Base-by-base conservation (phyloP, 2,797 vertebrate species). In the Pseudochromis fuscus region DNA sequence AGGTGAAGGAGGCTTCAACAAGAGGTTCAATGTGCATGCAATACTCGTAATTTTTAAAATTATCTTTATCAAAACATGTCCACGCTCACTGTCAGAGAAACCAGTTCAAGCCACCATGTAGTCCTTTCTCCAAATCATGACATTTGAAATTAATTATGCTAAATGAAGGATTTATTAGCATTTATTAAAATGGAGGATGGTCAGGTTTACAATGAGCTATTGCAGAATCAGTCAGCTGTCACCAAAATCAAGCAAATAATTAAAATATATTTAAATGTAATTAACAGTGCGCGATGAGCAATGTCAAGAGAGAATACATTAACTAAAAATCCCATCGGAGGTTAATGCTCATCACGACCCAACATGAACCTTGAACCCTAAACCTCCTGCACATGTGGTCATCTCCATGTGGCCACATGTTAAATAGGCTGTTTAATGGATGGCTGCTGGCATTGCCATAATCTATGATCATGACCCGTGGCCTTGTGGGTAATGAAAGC, bases 341-440 rank as follows among this genome's bases (percentile, higher is more conserved):
- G 30, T 16, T 16, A 24, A 30, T 2, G 27, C 18, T 67, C 19
- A 24, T 38, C 4, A 19, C 19, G 25, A 62, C 40, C 16, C 3
- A 24, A 27, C 45, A 4, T 27, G 37, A 30, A 71, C 15, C 9
- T 24, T 45, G 28, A 60, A 51, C 23, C 19, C 12, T 19, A 19
- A 23, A 27, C 27, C 30, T 46, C 7, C 31, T 27, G 46, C 21
- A 23, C 48, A 25, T 35, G 11, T 52, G 12, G 9, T 48, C 23
- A 28, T 19, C 50, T 24, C 13, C n/a, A n/a, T 6, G 12, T 25
- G 13, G 27, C 38, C 19, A 13, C 25, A 21, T 44, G 12, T 53
- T 58, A 53, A 71, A 71, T 33, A 28, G 42, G 18, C 18, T 2
- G 8, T 35, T 1, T 19, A 55, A 55, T 46, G 18, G 55, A 53